Evolutionary conservation across 2,888 invertebrate genomes (phyloP), one percentile per base, ranked within the genome.

Genomic region (Desoria tigrina): DNA sequence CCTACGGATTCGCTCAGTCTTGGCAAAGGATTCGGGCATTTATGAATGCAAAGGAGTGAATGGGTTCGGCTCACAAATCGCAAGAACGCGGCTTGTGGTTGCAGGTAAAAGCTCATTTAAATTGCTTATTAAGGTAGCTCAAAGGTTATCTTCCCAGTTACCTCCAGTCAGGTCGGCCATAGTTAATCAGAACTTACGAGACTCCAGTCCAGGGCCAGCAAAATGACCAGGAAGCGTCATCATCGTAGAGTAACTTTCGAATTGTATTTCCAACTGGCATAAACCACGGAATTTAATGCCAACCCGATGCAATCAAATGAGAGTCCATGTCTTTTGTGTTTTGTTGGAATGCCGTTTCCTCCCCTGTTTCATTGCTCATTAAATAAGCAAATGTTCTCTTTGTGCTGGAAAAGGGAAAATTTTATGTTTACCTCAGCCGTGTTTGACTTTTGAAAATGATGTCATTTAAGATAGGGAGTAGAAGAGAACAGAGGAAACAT

Each of bases 41-140:
- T 76, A 74, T 57, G 71, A 72, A 50, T 76, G 76, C 56, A 76
- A 69, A 66, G 74, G 74, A 37, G 71, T 67, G 51, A 76, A 76
- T 62, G 76, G 75, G 45, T 69, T 76, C 60, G 75, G 75, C 6
- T 68, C 69, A 23, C 71, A 71, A 57, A 67, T 69, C 39, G 72
- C 74, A 59, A 65, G 69, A 28, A 73, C 73, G n/a, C 68, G 74
- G 21, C 72, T 76, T 18, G 66, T 75, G 49, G 73, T 75, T 51
- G 62, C 66, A 39, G 75, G 75, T 75, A 65, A 32, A n/a, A 32
- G 32, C 32, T 32, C 32, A 72, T 57, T 65, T 64, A 42, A 42
- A 32, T 32, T 32, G 4, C 32, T 32, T 32, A 32, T 32, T 32
- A 32, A 32, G 32, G 32, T 32, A 32, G 32, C 32, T 32, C 32